Evolutionary conservation across 1,140 invertebrate species (phyloP), one percentile per base, ranked within the genome.

Genomic region (Phenacoccus solenopsis): DNA sequence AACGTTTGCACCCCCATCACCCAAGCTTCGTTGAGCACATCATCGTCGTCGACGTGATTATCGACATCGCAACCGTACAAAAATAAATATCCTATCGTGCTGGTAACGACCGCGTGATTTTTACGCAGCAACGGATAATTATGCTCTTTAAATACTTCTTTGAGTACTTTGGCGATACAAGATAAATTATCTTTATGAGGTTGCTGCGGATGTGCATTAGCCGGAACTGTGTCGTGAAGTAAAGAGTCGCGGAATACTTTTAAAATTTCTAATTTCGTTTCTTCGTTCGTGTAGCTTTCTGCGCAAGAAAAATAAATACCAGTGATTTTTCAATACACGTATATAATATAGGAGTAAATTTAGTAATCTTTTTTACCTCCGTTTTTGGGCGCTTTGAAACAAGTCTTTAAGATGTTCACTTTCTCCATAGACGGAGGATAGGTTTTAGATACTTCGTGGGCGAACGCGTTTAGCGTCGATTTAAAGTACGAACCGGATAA

Each of bases 231-330:
- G 16, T 64, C 59, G 59, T 64, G 59, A 10, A 64, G 59, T 20
- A 64, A 24, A 5, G 59, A 64, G 25, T 64, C 59, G 59, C 59
- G 59, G 25, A 64, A 64, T 64, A 64, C 59, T 64, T 64, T 64
- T 3, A 64, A 20, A 4, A 64, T 64, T 64, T 64, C 59, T 24
- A 64, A 22, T 24, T 64, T 64, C 7, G 59, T 64, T 27, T 64
- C 59, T 24, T 64, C 59, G 25, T 64, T 64, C 1, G 59, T 64
- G 59, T 64, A 64, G 59, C 59, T 64, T 27, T 64, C 59, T 64
- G 25, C 16, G 25, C n/a, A 64, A 3, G 4, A 64, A 16, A 64
- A 24, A 64, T 9, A 24, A 64, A 16, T 64, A 25, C 2, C 22
- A 64, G 59, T 4, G n/a, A n/a, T n/a, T n/a, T n/a, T n/a, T n/a